These are phyloP conservation scores for Tachystola acroxantha DNA, from an alignment of 2,888 invertebrate genomes.

Conservation along the genomic window DNA sequence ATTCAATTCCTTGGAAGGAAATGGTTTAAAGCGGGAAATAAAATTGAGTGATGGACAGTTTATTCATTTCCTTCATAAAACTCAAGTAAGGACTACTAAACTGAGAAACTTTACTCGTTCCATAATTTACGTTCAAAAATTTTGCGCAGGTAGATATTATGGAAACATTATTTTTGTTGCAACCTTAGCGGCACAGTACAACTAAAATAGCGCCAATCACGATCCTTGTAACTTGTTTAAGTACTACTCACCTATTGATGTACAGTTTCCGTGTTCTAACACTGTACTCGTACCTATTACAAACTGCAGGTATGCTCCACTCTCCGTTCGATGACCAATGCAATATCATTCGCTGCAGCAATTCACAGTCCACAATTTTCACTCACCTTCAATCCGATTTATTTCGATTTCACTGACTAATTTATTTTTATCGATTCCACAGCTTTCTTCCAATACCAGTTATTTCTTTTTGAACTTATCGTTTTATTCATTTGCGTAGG, in stretches of 20 bases:
- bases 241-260: no score
- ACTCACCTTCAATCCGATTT: background rate
- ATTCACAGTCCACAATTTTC: background rate
- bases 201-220: no score
- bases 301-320: no score
- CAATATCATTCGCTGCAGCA: background rate
- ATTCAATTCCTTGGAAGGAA: slow-evolving; percentile 1
- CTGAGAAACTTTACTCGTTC: no score
- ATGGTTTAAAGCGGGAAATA: slow-evolving; percentile 1
- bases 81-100: no score
- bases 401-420: background rate
- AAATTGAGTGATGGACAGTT: background rate
- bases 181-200: no score
- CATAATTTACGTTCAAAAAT: no score
- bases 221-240: no score
- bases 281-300: no score
- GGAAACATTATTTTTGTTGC: no score
- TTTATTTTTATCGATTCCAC: background rate
- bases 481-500: background rate
- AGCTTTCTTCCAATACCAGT: background rate
- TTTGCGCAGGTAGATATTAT: no score
- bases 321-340: background rate
- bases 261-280: no score
- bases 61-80: background rate
- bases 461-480: background rate